A percentile compares a stretch with the other conserved stretches of the same genome.
Conservation (phyloP, 2,888 invertebrate genomes). For the Cosmia pyralina region DNA sequence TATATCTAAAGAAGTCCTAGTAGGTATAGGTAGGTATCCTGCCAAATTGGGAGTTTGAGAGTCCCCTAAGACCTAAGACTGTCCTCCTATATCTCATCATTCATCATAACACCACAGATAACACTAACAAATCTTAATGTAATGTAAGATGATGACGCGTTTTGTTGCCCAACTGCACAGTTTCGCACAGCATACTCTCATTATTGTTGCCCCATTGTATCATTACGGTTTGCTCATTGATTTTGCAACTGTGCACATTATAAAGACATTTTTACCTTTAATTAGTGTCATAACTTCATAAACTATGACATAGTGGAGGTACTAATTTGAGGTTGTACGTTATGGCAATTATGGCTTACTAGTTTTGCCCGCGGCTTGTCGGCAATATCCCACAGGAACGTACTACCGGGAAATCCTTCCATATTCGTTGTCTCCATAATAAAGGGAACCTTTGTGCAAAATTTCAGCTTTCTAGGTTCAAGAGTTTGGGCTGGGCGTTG, state of each 20-base stretch:
- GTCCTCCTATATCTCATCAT: neutral
- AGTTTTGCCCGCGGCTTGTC: too few species aligned
- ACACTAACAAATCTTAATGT: slow-evolving; percentile 18
- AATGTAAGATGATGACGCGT: slow-evolving; percentile 52
- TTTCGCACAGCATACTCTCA: slow-evolving; percentile 74
- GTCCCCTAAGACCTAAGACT: neutral
- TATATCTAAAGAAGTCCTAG: neutral
- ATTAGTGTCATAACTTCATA: slow-evolving; percentile 64
- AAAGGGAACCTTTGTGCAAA: too few species aligned
- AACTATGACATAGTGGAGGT: slow-evolving; percentile 47
- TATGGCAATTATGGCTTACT: slow-evolving; percentile 23
- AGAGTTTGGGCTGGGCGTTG: too few species aligned
- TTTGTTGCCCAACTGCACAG: slow-evolving; percentile 67
- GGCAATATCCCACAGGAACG: too few species aligned
- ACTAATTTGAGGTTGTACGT: slow-evolving; percentile 27
- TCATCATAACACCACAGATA: slow-evolving; percentile 3
- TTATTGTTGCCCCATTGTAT: slow-evolving; percentile 76
- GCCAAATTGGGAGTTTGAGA: neutral
- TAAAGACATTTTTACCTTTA: slow-evolving; percentile 60
- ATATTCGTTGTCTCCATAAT: too few species aligned
- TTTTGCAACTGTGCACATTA: slow-evolving; percentile 66
- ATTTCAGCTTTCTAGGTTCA: too few species aligned
- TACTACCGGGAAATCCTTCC: too few species aligned
- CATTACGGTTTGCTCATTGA: slow-evolving; percentile 72
- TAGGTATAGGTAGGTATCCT: neutral